Conservation (phyloP, 2,797 vertebrate genomes). For the Spinibarbus caldwelli region DNA sequence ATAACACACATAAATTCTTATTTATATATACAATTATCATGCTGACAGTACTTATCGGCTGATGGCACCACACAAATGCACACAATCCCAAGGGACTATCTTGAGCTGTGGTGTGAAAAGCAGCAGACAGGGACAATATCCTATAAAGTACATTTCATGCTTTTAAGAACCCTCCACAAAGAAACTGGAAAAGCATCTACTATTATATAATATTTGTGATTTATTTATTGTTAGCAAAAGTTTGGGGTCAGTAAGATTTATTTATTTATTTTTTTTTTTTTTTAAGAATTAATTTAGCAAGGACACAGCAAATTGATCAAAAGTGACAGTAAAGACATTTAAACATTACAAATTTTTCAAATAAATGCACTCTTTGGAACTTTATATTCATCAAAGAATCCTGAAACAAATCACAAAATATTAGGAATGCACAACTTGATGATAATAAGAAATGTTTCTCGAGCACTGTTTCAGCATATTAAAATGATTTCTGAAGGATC, state of each 20-base stretch:
- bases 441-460: not conserved
- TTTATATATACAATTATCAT: not conserved
- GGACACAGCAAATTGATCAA: not conserved
- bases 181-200: not conserved
- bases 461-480: too few species aligned
- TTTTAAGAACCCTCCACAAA: slow-evolving; percentile 17
- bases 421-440: not conserved
- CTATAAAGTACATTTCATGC: slow-evolving; percentile 16
- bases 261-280: too few species aligned
- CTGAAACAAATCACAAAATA: not conserved
- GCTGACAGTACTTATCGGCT: not conserved
- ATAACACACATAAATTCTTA: not conserved
- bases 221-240: slow-evolving; percentile 5
- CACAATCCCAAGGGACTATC: slow-evolving; percentile 10
- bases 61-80: not conserved
- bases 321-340: not conserved
- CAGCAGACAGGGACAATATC: slow-evolving; percentile 14
- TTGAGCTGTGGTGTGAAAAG: slow-evolving; percentile 26
- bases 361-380: not conserved
- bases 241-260: not conserved
- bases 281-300: not conserved
- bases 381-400: not conserved
- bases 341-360: not conserved
- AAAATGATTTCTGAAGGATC: not conserved
- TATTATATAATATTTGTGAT: slow-evolving; percentile 16